Evolutionary conservation across 2,888 invertebrate genomes (phyloP), one percentile per base, ranked within the genome.

Genomic region (Tinea semifulvella): DNA sequence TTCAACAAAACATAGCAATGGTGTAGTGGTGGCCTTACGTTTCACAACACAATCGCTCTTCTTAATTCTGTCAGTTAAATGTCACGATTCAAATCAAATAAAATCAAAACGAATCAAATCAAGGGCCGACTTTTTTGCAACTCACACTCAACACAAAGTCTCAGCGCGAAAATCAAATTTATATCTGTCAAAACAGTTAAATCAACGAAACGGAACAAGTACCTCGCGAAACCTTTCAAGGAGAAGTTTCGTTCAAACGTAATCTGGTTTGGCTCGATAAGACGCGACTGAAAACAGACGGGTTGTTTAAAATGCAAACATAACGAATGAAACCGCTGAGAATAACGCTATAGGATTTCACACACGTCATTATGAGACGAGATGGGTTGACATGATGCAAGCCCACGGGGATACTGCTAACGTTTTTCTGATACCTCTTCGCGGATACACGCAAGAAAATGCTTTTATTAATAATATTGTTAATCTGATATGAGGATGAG

Each of bases 171-270:
- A 71, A 71, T 68, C 67, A 71, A 68, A 73, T 68, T 63, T 65
- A 67, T 65, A 68, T 66, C 67, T 76, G 75, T 73, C 74, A 71
- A 67, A 72, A 68, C 72, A 63, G 68, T 72, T 73, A 71, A 75
- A 75, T 70, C 67, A 65, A 60, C 63, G 65, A 52, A 52, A 62
- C 56, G 56, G 72, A 71, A 73, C 68, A 68, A 73, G 63, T n/a
- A 65, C 63, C 49, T 63, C 62, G 58, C 53, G 61, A 66, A 64
- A 64, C 65, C 61, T 60, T 60, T 65, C 55, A 53, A 55, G 55
- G 55, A 60, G 62, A 57, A 59, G 61, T 60, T 60, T 57, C 57
- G 55, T 58, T 64, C 63, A 61, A 66, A 70, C 65, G 66, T 64
- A 72, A 71, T 72, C 68, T 66, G 65, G 64, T 47, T 47, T 43